Conservation (phyloP, 2,888 invertebrate species). For the Terebella lapidaria region DNA sequence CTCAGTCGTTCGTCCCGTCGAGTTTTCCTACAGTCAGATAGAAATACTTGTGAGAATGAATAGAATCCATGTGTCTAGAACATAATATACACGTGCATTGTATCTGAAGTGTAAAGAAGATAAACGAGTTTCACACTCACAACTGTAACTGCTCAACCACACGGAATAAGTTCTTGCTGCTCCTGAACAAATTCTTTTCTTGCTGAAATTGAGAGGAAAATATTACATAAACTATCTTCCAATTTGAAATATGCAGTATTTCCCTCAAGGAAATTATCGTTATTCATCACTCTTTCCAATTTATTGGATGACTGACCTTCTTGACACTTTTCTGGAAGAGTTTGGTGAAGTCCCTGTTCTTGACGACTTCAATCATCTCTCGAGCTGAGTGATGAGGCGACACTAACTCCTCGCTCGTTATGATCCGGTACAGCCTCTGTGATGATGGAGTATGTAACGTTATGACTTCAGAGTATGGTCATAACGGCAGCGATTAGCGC, state of each 20-base stretch:
- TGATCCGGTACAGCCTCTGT: slow-evolving; percentile 83
- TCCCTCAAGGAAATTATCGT: neutral
- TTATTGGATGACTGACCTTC: slow-evolving; percentile 28
- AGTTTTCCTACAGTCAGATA: slow-evolving; percentile 17
- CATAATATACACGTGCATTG: neutral
- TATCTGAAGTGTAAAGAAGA: neutral
- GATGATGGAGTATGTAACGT: no score
- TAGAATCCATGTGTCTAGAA: neutral
- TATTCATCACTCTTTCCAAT: neutral
- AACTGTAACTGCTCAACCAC: slow-evolving; percentile 29
- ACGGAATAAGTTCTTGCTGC: slow-evolving; percentile 27
- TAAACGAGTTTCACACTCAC: slow-evolving; percentile 9
- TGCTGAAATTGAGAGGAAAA: slow-evolving; percentile 15
- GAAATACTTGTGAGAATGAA: neutral
- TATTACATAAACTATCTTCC: neutral
- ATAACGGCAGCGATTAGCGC: no score
- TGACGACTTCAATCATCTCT: slow-evolving; percentile 80
- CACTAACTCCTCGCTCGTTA: slow-evolving; percentile 86
- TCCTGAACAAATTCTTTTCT: slow-evolving; percentile 17
- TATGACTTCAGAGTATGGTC: no score
- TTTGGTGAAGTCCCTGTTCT: slow-evolving; percentile 86
- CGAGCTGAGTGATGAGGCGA: slow-evolving; percentile 88
- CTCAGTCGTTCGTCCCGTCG: slow-evolving; percentile 23
- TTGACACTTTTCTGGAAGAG: slow-evolving; percentile 88
- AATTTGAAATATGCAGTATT: neutral